Evolutionary conservation across 2,888 invertebrate genomes (phyloP).

Genomic region (Euzetes globulus): DNA sequence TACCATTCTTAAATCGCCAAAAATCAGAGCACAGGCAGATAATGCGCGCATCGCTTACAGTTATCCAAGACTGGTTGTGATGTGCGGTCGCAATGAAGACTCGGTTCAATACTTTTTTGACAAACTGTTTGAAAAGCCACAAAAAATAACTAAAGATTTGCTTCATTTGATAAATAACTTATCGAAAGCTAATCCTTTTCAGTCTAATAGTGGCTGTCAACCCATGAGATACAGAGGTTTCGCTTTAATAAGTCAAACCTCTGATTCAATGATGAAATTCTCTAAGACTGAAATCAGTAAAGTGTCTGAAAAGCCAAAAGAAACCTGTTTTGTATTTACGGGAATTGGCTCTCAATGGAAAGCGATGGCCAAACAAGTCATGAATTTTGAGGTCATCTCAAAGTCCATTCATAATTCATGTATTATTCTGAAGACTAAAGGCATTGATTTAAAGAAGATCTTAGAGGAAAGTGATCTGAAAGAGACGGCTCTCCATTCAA

Average conservation of each 20-base stretch:
- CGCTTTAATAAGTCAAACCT: neutral
- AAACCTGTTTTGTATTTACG: slow-evolving; percentile 52
- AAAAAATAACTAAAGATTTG: slow-evolving; percentile 12
- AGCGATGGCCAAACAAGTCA: slow-evolving; percentile 49
- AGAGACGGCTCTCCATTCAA: slow-evolving; percentile 45
- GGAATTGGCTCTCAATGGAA: slow-evolving; percentile 55
- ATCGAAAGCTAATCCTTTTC: slow-evolving; percentile 16
- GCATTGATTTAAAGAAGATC: slow-evolving; percentile 48
- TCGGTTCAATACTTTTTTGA: slow-evolving; percentile 20
- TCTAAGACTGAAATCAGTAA: neutral
- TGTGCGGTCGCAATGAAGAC: slow-evolving; percentile 33
- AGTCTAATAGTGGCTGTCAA: neutral
- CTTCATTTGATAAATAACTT: slow-evolving; percentile 18
- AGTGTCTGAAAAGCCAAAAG: neutral
- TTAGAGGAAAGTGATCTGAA: slow-evolving; percentile 48
- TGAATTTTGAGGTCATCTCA: slow-evolving; percentile 47
- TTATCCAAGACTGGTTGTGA: slow-evolving; percentile 21
- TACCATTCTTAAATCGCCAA: slow-evolving; percentile 42
- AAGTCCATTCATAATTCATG: slow-evolving; percentile 47
- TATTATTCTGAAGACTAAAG: slow-evolving; percentile 46
- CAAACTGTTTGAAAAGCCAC: slow-evolving; percentile 44
- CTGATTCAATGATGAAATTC: neutral
- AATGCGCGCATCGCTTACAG: neutral
- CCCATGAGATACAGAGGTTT: slow-evolving; percentile 28
- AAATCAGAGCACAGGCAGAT: neutral